Percentiles rank a stretch among this genome's conserved stretches.
phyloP scores from a whole-genome alignment of 1,140 invertebrate genomes.

The Calliphora vicina region DNA sequence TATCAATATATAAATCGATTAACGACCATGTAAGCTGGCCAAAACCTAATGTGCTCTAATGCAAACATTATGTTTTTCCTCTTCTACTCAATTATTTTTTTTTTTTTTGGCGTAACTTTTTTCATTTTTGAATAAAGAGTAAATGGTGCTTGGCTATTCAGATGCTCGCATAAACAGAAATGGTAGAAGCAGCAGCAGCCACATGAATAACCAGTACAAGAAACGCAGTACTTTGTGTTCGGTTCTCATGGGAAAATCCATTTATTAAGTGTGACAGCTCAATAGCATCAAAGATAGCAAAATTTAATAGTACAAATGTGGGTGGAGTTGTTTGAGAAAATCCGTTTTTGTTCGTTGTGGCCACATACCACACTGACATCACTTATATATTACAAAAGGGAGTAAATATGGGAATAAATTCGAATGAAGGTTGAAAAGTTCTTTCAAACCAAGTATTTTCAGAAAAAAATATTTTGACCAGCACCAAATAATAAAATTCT shows the following conservation, averaged over 20 bases:
- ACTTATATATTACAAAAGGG: background rate
- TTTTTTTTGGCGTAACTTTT: background rate
- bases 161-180: background rate
- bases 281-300: background rate
- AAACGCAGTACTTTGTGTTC: background rate
- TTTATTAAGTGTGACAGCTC: conserved; percentile 16
- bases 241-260: background rate
- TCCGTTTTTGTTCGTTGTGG: background rate
- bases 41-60: background rate
- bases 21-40: background rate
- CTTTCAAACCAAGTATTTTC: too few species aligned
- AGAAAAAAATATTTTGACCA: too few species aligned
- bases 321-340: background rate
- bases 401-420: too few species aligned
- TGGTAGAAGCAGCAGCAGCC: background rate
- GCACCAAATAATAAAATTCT: too few species aligned
- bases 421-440: too few species aligned
- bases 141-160: background rate
- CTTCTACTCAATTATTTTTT: background rate
- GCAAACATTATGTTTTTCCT: background rate
- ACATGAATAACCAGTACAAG: background rate
- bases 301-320: background rate
- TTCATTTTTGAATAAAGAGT: background rate
- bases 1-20: background rate
- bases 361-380: background rate